phyloP scores from a whole-genome alignment of 2,888 invertebrate genomes.

The Diaperis boleti region DNA sequence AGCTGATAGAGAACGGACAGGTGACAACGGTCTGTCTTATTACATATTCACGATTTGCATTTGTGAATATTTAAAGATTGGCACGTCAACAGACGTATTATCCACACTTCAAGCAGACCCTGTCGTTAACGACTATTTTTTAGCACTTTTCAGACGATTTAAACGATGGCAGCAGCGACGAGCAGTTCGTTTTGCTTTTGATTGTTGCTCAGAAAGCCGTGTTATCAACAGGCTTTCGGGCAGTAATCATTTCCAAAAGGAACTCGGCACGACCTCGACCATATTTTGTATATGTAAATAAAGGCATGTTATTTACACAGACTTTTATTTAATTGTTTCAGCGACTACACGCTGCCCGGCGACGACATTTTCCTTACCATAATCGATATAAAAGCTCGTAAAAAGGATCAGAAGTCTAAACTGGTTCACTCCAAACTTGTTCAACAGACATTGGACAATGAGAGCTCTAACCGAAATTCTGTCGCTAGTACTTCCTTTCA shows the following conservation, averaged over 20 bases:
- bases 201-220: constrained; percentile 70
- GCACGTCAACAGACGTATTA: constrained; percentile 44
- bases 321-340: no score
- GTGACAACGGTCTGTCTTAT: constrained; percentile 53
- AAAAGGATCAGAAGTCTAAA: no score
- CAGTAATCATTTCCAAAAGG: constrained; percentile 65
- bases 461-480: no score
- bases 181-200: constrained; percentile 62
- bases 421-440: no score
- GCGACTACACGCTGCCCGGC: no score
- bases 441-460: no score
- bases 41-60: constrained; percentile 47
- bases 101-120: constrained; percentile 13
- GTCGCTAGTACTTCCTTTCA: no score
- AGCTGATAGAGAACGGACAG: constrained; percentile 39
- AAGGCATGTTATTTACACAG: neutral
- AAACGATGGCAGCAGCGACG: constrained; percentile 26
- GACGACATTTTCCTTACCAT: no score
- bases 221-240: constrained; percentile 64
- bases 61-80: constrained; percentile 48
- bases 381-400: no score
- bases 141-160: constrained; percentile 29
- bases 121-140: constrained; percentile 1
- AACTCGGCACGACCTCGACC: constrained; percentile 34
- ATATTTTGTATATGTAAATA: neutral